Conservation (phyloP, 2,797 vertebrate species). For the Danio aesculapii region DNA sequence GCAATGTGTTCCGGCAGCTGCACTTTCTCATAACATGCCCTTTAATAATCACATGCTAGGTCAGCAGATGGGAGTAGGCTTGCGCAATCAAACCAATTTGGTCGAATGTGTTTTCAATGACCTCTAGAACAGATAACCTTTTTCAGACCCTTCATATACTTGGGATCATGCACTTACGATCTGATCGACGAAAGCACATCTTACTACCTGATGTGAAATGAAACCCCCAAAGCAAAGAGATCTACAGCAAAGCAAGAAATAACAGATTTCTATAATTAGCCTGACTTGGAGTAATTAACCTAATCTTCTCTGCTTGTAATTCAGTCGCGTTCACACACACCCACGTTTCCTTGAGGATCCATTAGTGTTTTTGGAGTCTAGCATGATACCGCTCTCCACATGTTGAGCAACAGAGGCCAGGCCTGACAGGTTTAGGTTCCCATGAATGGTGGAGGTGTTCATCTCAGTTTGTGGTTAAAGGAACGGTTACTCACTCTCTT, state of each 20-base stretch:
- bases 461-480: constrained; percentile 67
- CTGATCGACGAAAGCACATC: too few species aligned
- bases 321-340: constrained; percentile 19
- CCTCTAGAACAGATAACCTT: too few species aligned
- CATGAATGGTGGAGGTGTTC: constrained; percentile 69
- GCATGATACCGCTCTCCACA: constrained; percentile 15
- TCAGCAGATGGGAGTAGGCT: too few species aligned
- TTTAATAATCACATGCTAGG: too few species aligned
- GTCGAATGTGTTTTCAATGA: too few species aligned
- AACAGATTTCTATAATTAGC: constrained; percentile 8
- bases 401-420: constrained; percentile 74
- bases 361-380: constrained; percentile 11
- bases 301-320: constrained; percentile 15
- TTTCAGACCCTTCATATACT: too few species aligned
- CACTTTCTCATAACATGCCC: too few species aligned
- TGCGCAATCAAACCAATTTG: too few species aligned
- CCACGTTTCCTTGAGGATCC: constrained; percentile 27
- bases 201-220: too few species aligned
- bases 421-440: constrained; percentile 79
- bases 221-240: background rate
- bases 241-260: background rate
- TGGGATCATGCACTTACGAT: too few species aligned
- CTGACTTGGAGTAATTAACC: constrained; percentile 7
- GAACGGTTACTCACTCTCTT: constrained; percentile 74
- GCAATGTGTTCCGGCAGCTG: too few species aligned